Conservation (phyloP, 2,888 invertebrate species). For the Adela reaumurella region DNA sequence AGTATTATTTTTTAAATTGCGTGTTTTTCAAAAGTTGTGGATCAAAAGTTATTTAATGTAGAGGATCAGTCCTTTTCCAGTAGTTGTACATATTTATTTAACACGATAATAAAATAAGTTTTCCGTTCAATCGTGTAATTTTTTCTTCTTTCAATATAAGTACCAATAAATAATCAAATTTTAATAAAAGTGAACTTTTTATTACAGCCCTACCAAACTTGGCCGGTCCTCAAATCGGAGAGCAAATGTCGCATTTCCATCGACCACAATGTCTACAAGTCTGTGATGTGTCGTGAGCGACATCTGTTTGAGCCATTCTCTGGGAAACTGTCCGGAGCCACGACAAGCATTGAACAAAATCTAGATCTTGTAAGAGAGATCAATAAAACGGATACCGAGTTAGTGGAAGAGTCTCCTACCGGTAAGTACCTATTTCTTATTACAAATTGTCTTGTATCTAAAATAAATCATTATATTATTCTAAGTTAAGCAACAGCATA, state of each 20-base stretch:
- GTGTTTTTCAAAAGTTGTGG: too few species aligned
- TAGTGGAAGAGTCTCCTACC: conserved; percentile 41
- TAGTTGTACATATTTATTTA: too few species aligned
- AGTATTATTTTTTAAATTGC: too few species aligned
- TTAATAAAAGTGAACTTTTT: too few species aligned
- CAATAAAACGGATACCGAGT: conserved; percentile 34
- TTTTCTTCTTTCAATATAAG: too few species aligned
- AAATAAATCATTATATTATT: too few species aligned
- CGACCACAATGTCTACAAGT: conserved; percentile 72
- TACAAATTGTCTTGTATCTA: too few species aligned
- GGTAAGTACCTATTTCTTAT: conserved; percentile 18
- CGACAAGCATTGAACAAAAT: conserved; percentile 61
- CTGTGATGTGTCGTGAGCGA: conserved; percentile 66
- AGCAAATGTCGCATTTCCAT: conserved; percentile 70
- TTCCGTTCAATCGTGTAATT: too few species aligned
- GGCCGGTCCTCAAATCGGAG: conserved; percentile 70
- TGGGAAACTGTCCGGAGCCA: conserved; percentile 67
- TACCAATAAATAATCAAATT: background rate
- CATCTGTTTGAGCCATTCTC: conserved; percentile 77
- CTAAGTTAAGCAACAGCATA: too few species aligned
- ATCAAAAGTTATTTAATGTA: too few species aligned
- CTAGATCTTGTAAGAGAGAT: conserved; percentile 56
- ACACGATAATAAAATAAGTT: too few species aligned
- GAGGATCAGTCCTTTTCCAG: too few species aligned
- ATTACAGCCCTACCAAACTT: conserved; percentile 65